Evolutionary conservation across 2,888 invertebrate genomes (phyloP), one percentile per base, ranked within the genome.

Genomic region (Drosophila diplacantha): DNA sequence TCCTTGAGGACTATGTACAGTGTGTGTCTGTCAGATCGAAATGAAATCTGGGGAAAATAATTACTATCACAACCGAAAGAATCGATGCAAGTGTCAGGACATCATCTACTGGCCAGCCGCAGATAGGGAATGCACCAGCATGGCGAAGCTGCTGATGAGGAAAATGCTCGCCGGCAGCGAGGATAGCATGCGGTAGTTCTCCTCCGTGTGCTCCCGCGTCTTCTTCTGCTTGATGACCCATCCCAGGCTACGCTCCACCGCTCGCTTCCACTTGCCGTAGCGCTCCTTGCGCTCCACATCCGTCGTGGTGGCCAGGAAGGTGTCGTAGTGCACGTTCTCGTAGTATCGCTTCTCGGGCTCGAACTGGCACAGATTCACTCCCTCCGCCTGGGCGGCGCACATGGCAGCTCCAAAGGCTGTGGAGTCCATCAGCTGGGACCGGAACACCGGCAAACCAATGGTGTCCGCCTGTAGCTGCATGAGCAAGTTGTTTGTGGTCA

Each of bases 391-490:
- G 11, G 95, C 96, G 8, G 98, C 98, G 32, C 94, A 96, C 90
- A 98, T 94, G 2, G 97, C 98, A 34, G 93, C 97, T 24, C 99
- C 99, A 73, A 99, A 90, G 1, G 97, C 94, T 0, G 97, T 96
- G 76, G 97, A 95, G 88, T 99, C 98, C 80, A 94, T 91, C 86
- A 94, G 91, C 57, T 93, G 93, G 14, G 97, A 94, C 12, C 96
- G 92, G 75, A 95, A 94, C 32, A 99, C 96, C 64, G 96, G 94
- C 73, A 97, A 93, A 0, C 98, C 98, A 49, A 94, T 92, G 14
- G 98, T 91, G 87, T 99, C 98, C 0, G 99, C 96, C 88, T 99
- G 98, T 51, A 99, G 86, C 87, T 99, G 99, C 95, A 99, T 96
- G 44, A 99, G 91, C 4, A 97, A 90, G 83, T 93, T 93, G 86